Evolutionary conservation across 2,113 vertebrate species (phyloP), one percentile per base, ranked within the genome.

Genomic region (Cynopterus brachyotis): DNA sequence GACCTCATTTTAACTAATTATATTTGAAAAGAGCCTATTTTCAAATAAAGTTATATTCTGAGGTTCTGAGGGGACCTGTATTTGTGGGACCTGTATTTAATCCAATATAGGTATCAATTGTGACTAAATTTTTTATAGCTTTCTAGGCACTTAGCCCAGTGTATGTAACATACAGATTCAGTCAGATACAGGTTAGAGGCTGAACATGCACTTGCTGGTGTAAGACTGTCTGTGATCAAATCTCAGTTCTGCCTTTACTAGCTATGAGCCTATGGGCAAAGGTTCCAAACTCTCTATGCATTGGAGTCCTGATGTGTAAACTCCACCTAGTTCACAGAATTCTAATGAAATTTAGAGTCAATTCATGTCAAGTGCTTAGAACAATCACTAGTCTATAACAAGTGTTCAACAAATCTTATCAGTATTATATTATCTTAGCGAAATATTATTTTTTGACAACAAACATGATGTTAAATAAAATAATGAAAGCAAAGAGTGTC

Each of bases 391-490:
- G 66, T 37, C 82, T 55, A 62, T 82, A 94, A 85, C 55, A 94
- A 89, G 15, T 24, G 40, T 73, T 89, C n/a, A 82, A 73, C 35
- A 79, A 94, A 94, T 15, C 93, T n/a, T 66, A 81, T 84, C 69
- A 89, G 83, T n/a, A 78, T 88, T 81, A 42, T 81, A 60, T 60
- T 20, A 81, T 81, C 11, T 60, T 59, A 60, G 35, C 78, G 42
- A 81, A 60, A 40, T 42, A 81, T 20, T 89, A 87, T 82, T 92
- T 89, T 94, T 75, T 66, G 57, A 67, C 4, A 67, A 76, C 19
- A 93, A 47, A 96, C 22, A 83, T 57, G 94, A 80, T 79, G 80
- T 91, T 79, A 96, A 96, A 86, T 91, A 89, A 97, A 93, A 81
- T 84, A 84, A 90, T 55, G 26, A 94, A 94, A 97, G 7, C 22